Percentiles rank a stretch among this genome's conserved stretches.
phyloP scores from a whole-genome alignment of 2,888 invertebrate genomes.

The Mesopsocus fuscifrons region DNA sequence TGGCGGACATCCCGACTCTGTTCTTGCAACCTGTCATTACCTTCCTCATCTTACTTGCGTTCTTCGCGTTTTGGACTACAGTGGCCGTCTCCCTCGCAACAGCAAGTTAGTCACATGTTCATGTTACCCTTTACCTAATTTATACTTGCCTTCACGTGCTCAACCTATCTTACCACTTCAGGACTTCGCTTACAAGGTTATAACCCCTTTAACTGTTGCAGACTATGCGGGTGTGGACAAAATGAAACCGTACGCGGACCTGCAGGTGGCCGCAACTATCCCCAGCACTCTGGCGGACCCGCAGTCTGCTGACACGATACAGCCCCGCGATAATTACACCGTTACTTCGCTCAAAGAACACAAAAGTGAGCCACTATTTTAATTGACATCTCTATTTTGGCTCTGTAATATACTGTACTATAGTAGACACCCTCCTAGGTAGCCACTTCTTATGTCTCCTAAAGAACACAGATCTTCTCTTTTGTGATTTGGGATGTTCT shows the following conservation, averaged over 20 bases:
- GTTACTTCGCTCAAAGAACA: not conserved
- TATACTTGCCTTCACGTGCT: no score
- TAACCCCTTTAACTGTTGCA: no score
- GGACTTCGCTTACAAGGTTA: no score
- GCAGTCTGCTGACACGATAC: not conserved
- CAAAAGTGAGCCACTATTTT: not conserved
- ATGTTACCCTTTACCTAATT: no score
- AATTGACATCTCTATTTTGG: no score
- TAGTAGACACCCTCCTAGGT: no score
- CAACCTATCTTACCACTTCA: no score
- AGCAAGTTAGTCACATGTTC: slow-evolving; percentile 54
- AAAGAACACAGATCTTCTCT: no score
- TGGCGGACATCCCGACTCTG: slow-evolving; percentile 64
- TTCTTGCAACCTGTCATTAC: slow-evolving; percentile 72
- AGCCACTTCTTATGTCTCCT: no score
- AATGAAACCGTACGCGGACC: slow-evolving; percentile 6
- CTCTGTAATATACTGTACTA: no score
- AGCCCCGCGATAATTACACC: not conserved
- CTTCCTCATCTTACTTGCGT: slow-evolving; percentile 53
- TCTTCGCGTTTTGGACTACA: slow-evolving; percentile 71
- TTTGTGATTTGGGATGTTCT: no score
- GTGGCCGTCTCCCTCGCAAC: slow-evolving; percentile 75
- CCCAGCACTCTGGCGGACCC: not conserved
- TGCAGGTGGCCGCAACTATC: slow-evolving; percentile 1
- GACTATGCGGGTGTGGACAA: slow-evolving; percentile 1